A percentile compares a stretch with the other conserved stretches of the same genome.
Evolutionary conservation across 2,797 vertebrate species (phyloP).

Genomic region (Margarornis squamiger): DNA sequence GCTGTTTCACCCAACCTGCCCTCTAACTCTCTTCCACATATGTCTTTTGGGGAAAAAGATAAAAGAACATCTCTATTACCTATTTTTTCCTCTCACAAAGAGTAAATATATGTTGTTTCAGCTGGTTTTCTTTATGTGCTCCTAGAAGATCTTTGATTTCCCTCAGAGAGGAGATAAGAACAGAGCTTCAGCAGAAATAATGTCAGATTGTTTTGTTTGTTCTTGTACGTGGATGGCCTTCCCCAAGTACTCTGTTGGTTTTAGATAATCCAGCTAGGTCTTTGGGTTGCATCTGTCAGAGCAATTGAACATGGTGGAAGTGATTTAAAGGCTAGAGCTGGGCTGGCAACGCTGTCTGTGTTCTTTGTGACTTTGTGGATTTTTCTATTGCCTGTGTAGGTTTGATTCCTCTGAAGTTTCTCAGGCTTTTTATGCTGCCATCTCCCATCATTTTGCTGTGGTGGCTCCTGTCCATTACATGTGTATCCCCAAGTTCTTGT

Average conservation of each 20-base stretch:
- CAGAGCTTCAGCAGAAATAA: not conserved
- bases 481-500: not conserved
- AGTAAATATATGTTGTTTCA: not conserved
- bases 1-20: not conserved
- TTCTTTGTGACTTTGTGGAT: not conserved
- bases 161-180: slow-evolving; percentile 1
- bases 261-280: slow-evolving; percentile 27
- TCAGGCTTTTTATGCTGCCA: not conserved
- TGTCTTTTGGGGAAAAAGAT: not conserved
- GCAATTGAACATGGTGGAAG: not conserved
- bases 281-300: slow-evolving; percentile 7
- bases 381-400: not conserved
- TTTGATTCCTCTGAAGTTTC: not conserved
- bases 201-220: slow-evolving; percentile 29
- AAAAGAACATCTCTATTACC: not conserved
- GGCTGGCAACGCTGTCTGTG: not conserved
- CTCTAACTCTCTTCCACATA: not conserved
- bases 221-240: not conserved
- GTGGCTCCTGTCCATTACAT: fast-evolving
- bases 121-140: slow-evolving; percentile 3
- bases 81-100: not conserved
- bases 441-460: not conserved
- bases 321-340: not conserved
- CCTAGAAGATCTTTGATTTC: slow-evolving; percentile 49
- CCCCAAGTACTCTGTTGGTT: slow-evolving; percentile 5